Evolutionary conservation across 2,113 vertebrate species (phyloP).

Genomic region (Coregonus clupeaformis): DNA sequence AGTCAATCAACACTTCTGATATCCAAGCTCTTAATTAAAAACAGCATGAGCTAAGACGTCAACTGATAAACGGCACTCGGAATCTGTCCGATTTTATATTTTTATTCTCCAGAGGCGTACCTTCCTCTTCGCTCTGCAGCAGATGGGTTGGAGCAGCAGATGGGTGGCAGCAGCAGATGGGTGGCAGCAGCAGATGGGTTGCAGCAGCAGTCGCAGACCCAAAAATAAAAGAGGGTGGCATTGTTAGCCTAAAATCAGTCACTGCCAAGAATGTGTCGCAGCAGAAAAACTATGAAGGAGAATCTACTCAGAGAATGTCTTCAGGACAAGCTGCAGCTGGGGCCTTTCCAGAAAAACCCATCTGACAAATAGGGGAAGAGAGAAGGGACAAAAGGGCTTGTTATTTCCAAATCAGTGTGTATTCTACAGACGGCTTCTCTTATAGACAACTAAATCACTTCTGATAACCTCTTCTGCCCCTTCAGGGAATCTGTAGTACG

Average conservation of each 20-base stretch:
- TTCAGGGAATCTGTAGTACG: background rate
- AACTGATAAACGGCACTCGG: too few species aligned
- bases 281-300: constrained; percentile 18
- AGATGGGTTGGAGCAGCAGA: too few species aligned
- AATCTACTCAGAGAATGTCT: constrained; percentile 20
- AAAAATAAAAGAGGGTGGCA: too few species aligned
- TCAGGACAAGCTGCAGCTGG: constrained; percentile 29
- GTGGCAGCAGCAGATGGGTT: too few species aligned
- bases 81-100: too few species aligned
- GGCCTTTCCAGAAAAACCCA: background rate
- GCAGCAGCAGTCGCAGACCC: too few species aligned
- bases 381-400: background rate
- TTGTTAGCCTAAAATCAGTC: background rate
- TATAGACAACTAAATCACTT: background rate
- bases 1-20: background rate
- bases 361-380: background rate
- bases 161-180: too few species aligned
- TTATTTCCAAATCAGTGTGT: constrained; percentile 7
- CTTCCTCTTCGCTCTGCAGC: too few species aligned
- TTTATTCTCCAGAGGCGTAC: too few species aligned
- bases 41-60: too few species aligned
- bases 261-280: constrained; percentile 11
- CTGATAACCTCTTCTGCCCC: background rate
- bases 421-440: background rate
- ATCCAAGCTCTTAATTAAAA: background rate